Evolutionary conservation across 2,113 vertebrate species (phyloP), one percentile per base, ranked within the genome.

Genomic region (Alectura lathami): DNA sequence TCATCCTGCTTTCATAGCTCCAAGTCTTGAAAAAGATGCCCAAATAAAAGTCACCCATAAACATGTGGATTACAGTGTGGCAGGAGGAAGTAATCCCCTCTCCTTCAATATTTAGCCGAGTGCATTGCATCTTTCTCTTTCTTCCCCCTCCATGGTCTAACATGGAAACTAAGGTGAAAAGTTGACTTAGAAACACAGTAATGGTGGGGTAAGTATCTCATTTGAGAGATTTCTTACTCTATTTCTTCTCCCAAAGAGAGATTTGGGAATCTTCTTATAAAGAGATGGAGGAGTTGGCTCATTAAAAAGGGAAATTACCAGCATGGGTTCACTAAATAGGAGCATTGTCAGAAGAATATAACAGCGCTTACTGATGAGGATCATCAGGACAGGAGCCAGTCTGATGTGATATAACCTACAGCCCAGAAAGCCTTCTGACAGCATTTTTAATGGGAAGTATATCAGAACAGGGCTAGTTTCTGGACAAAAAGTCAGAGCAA

Each of bases 391-490:
- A 96, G 86, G 77, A 95, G 78, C 69, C 84, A 93, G 63, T 86
- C 85, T 93, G 87, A 96, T 83, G 72, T 95, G 93, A 96, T 91
- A 94, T 88, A 95, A 83, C 47, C 89, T 79, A 73, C 60, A 94
- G 83, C 96, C 92, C 86, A 94, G 45, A 94, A 91, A 67, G 47
- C 29, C 75, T 96, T 97, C 75, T 94, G 93, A 96, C 94, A 96
- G 57, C 47, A 54, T 81, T 94, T 94, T 91, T 91, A 38, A 96
- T 83, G 34, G 89, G 83, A 97, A 97, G 75, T 95, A 97, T 95
- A 97, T 91, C 91, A 97, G 60, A 82, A 92, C 47, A 97, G 89
- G 53, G 43, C 57, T 96, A 64, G 51, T 74, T 96, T 95, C 90
- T 67, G 32, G 69, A 84, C 38, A 79, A 93, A 91, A 91, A 94